A percentile compares a stretch with the other conserved stretches of the same genome.
These are phyloP conservation scores for Micromussa lordhowensis DNA, from an alignment of 92 coral and sea anemone species.

Conservation along the genomic window DNA sequence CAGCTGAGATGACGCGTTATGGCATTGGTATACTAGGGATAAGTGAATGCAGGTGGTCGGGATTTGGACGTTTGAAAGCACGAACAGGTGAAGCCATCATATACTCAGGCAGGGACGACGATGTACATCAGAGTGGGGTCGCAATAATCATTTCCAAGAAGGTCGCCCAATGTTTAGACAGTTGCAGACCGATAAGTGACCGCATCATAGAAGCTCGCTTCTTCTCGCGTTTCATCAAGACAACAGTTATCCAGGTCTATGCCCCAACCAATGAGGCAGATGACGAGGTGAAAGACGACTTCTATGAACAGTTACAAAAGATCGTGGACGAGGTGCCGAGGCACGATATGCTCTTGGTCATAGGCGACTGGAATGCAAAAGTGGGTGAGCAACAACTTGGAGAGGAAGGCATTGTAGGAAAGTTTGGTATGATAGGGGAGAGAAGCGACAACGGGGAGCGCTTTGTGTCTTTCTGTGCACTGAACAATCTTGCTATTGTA, in stretches of 20 bases:
- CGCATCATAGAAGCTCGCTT: not conserved
- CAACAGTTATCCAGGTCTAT: not conserved
- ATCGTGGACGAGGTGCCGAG: not conserved
- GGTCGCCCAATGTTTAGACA: not conserved
- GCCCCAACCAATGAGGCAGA: not conserved
- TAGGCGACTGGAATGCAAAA: too few species aligned
- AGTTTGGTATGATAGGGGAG: conserved; percentile 1
- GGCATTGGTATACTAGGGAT: too few species aligned
- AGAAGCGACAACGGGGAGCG: conserved; percentile 24
- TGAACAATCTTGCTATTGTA: conserved; percentile 20
- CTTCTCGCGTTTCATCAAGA: not conserved
- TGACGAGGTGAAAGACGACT: not conserved
- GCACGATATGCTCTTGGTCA: too few species aligned
- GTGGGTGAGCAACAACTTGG: too few species aligned
- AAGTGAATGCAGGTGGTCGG: too few species aligned
- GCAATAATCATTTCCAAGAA: not conserved
- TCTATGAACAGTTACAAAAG: not conserved
- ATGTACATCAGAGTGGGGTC: not conserved
- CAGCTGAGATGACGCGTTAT: too few species aligned
- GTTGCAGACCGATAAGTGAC: not conserved
- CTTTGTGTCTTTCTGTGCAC: conserved; percentile 17
- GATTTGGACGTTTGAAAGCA: too few species aligned
- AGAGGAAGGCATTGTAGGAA: not conserved
- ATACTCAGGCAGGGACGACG: too few species aligned
- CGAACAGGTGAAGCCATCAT: too few species aligned